phyloP scores from a whole-genome alignment of 2,888 invertebrate species.

The Acrocyrtus sp. region DNA sequence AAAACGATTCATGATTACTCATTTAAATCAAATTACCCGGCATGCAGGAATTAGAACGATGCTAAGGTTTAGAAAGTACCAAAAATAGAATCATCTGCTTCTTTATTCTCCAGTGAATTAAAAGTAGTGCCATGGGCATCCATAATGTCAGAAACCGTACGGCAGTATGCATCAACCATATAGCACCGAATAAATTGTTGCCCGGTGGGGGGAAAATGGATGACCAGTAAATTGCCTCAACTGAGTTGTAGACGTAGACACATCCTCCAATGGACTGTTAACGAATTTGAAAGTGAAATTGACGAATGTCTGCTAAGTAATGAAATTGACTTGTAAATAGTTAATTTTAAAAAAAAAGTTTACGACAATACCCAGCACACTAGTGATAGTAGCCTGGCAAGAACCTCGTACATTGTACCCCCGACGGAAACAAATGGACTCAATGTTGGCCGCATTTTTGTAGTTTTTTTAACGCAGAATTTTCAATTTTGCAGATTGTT shows the following conservation, averaged over 20 bases:
- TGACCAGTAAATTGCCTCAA: not conserved
- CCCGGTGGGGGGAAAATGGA: not conserved
- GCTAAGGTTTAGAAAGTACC: too few species aligned
- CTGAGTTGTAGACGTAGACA: not conserved
- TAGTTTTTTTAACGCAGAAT: too few species aligned
- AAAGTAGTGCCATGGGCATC: not conserved
- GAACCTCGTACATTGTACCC: not conserved
- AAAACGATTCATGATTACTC: too few species aligned
- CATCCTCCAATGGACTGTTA: not conserved
- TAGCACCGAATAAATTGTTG: not conserved
- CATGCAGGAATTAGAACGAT: too few species aligned
- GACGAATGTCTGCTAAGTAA: slow-evolving; percentile 39
- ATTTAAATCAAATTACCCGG: too few species aligned
- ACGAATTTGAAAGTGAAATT: not conserved
- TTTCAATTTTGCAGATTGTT: too few species aligned
- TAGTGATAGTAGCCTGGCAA: not conserved
- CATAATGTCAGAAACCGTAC: not conserved
- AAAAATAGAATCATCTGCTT: too few species aligned
- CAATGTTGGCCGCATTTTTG: not conserved
- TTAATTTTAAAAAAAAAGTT: too few species aligned
- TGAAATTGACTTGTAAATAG: too few species aligned
- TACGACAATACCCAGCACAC: not conserved
- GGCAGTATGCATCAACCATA: not conserved
- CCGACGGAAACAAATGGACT: not conserved
- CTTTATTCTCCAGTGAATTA: too few species aligned